phyloP scores from a whole-genome alignment of 2,888 invertebrate species.

The Alloplasta piceator region DNA sequence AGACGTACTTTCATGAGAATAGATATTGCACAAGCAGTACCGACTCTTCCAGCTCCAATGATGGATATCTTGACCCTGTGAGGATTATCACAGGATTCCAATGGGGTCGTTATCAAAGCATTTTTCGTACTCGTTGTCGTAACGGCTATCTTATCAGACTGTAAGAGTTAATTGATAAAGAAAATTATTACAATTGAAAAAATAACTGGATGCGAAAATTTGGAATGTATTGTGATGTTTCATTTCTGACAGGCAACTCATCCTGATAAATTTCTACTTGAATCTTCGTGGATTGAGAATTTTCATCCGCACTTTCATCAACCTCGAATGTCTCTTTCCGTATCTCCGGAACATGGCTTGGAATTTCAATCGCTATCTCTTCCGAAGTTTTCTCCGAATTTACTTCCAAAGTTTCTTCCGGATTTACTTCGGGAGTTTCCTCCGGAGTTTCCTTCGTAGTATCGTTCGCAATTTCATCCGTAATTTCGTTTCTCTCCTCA shows the following conservation, averaged over 20 bases:
- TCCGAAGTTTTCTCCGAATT: background rate
- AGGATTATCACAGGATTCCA: slow-evolving; percentile 75
- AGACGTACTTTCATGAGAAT: slow-evolving; percentile 84
- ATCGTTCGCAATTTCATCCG: background rate
- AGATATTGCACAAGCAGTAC: slow-evolving; percentile 85
- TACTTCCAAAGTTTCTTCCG: background rate
- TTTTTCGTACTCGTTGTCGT: slow-evolving; percentile 77
- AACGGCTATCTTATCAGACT: slow-evolving; percentile 61
- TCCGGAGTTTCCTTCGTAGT: background rate
- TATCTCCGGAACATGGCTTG: too few species aligned
- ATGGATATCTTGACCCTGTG: slow-evolving; percentile 77
- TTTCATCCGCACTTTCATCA: slow-evolving; percentile 4
- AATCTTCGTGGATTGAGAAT: slow-evolving; percentile 1
- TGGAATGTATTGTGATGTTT: background rate
- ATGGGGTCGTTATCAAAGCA: slow-evolving; percentile 76
- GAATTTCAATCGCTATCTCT: background rate
- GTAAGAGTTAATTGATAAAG: slow-evolving; percentile 1
- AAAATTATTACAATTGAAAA: background rate
- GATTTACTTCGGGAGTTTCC: background rate
- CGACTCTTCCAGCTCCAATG: slow-evolving; percentile 83
- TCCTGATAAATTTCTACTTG: slow-evolving; percentile 12
- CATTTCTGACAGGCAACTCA: slow-evolving; percentile 24
- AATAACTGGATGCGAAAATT: slow-evolving; percentile 10
- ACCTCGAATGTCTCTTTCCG: background rate
- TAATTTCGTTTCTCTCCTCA: background rate